Evolutionary conservation across 2,888 invertebrate species (phyloP).

Genomic region (Drosophila parthenogenetica): DNA sequence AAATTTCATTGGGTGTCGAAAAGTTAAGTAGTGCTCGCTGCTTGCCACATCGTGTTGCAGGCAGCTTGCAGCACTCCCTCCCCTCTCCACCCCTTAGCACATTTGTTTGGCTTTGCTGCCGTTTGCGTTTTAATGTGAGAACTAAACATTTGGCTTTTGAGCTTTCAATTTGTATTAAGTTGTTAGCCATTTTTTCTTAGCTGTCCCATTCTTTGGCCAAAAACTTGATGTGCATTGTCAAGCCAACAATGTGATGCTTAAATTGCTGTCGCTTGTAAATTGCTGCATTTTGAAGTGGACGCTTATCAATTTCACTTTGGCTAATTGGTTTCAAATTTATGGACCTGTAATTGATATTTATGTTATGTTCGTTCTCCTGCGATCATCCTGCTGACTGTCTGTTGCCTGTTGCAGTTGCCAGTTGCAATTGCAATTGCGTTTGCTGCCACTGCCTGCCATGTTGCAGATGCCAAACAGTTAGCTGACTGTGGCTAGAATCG

Average conservation of each 20-base stretch:
- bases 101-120: constrained; percentile 46
- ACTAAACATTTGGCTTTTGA: constrained; percentile 80
- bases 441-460: constrained; percentile 31
- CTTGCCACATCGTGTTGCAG: constrained; percentile 39
- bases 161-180: constrained; percentile 81
- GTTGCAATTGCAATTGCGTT: constrained; percentile 34
- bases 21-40: constrained; percentile 81
- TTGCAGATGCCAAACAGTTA: constrained; percentile 62
- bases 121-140: constrained; percentile 75
- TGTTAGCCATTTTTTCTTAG: constrained; percentile 53
- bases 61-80: not conserved
- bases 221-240: constrained; percentile 59
- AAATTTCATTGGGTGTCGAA: constrained; percentile 83
- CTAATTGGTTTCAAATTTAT: constrained; percentile 85
- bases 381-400: constrained; percentile 22
- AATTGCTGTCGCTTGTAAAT: constrained; percentile 67
- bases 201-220: constrained; percentile 23
- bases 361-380: constrained; percentile 64
- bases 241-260: constrained; percentile 50
- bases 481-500: constrained; percentile 37
- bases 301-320: constrained; percentile 83
- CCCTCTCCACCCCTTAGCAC: not conserved
- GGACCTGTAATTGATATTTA: constrained; percentile 84
- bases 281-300: constrained; percentile 64
- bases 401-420: constrained; percentile 19